Evolutionary conservation across 2,797 vertebrate species (phyloP), one percentile per base, ranked within the genome.

Genomic region (Chromis chromis): DNA sequence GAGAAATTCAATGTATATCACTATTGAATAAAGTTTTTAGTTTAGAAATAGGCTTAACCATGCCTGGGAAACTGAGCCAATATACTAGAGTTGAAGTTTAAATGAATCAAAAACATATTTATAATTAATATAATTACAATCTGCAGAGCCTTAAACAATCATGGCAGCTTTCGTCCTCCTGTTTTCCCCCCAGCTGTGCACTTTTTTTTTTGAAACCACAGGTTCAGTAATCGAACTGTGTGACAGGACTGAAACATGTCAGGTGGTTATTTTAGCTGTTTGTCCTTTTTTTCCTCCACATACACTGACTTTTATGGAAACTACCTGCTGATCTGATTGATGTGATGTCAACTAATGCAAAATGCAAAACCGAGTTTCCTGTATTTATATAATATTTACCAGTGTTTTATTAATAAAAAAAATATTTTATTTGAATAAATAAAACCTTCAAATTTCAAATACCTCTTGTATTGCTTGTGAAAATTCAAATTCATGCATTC

Each of bases 401-500:
- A 86, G 78, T 93, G 91, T 94, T 93, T 91, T 78, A 94, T 94
- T 86, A 91, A 93, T 93, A 87, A 86, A 84, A 86, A 84, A 92
- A 86, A 88, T 85, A 86, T 88, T 92, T 91, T 91, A 90, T 94
- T 95, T 93, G 87, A 95, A 94, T 94, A 93, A 94, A 95, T 80
- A 56, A 46, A 65, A 67, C 36, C 13, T 54, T 24, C 67, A 64
- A 48, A 82, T 64, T 70, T 70, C 16, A 70, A 55, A 1, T 48
- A 33, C 3, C 3, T 66, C 14, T 42, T 73, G 16, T 76, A 19
- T 42, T 52, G 42, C 12, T 52, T 81, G 14, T 27, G 27, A 24
- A 44, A 65, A 36, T 2, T 65, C 6, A 54, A n/a, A 7, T 48
- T 10, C 60, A 8, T 6, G 62, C 19, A 2, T 62, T 69, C 13